Evolutionary conservation across 2,113 vertebrate species (phyloP), one percentile per base, ranked within the genome.

Genomic region (Pterocles orientalis): DNA sequence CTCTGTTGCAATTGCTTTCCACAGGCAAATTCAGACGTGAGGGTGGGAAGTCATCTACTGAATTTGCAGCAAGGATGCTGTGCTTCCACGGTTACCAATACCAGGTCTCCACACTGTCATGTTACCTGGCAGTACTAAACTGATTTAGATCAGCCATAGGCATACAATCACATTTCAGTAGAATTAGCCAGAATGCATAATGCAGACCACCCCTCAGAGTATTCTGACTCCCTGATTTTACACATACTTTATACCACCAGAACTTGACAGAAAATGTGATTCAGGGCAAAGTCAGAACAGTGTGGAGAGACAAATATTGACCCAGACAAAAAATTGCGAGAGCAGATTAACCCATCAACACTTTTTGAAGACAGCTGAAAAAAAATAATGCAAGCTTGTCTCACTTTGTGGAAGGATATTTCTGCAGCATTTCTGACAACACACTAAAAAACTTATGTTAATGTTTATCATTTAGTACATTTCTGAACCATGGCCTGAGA

Each of bases 381-480:
- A 41, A 88, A 69, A 69, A 5, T 76, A 83, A 65, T 21, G 8
- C 2, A 76, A 61, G 15, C 5, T 70, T 50, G 25, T 77, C 28
- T 80, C 4, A 41, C 6, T 57, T 36, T 39, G 26, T 3, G 31
- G 23, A 12, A 88, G n/a, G 15, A n/a, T 34, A 9, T 54, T 10
- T 64, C 61, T 62, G n/a, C 12, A 80, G 24, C 10, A 10, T 71
- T 88, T 94, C 56, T 86, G 36, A 75, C 24, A 2, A 15, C 16
- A 54, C 15, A 20, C 4, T 70, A 36, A 61, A 25, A 68, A 2
- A 16, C 6, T 12, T 65, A 15, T 0, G 0, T 50, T 36, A 47
- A 54, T 56, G 69, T 51, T 81, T 77, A 9, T 3, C 10, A 23
- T 72, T 83, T 72, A 41, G 10, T n/a, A 1, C 43, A 39, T 45